phyloP scores from a whole-genome alignment of 2,113 vertebrate genomes.

The Sinocyclocheilus anophthalmus region DNA sequence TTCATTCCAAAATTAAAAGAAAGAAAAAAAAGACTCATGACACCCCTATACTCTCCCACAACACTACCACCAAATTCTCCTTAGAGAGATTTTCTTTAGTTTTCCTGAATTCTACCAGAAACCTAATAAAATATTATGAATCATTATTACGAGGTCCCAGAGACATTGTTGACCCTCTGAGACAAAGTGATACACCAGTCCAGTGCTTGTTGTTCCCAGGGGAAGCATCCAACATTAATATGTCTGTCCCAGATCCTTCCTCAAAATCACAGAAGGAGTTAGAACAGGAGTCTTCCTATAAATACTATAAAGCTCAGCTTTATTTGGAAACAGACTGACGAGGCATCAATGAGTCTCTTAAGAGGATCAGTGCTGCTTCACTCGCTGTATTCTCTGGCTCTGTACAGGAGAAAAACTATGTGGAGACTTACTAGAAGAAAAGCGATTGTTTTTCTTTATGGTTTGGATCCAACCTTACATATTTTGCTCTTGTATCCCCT shows the following conservation, averaged over 20 bases:
- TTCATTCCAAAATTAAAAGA: background rate
- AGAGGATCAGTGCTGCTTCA: constrained; percentile 77
- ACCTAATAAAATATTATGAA: background rate
- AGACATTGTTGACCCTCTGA: background rate
- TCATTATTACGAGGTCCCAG: background rate
- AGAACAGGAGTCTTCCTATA: constrained; percentile 71
- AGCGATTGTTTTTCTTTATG: background rate
- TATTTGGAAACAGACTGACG: constrained; percentile 80
- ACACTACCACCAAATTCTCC: background rate
- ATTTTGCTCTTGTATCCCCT: background rate
- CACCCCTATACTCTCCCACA: too few relatives aligned
- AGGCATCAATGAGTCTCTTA: constrained; percentile 76
- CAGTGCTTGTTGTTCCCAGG: background rate
- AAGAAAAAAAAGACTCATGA: too few relatives aligned
- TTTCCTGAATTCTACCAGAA: background rate
- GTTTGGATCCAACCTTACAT: background rate
- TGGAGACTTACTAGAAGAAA: constrained; percentile 32
- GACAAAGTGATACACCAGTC: background rate
- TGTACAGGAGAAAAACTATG: constrained; percentile 5
- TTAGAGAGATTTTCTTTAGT: background rate
- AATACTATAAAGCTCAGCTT: constrained; percentile 81
- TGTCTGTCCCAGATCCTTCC: constrained; percentile 55
- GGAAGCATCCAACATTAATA: background rate
- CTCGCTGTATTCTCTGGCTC: constrained; percentile 58
- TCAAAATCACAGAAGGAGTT: constrained; percentile 64